Conservation (phyloP, 1,140 invertebrate genomes). For the Scylla paramamosain region DNA sequence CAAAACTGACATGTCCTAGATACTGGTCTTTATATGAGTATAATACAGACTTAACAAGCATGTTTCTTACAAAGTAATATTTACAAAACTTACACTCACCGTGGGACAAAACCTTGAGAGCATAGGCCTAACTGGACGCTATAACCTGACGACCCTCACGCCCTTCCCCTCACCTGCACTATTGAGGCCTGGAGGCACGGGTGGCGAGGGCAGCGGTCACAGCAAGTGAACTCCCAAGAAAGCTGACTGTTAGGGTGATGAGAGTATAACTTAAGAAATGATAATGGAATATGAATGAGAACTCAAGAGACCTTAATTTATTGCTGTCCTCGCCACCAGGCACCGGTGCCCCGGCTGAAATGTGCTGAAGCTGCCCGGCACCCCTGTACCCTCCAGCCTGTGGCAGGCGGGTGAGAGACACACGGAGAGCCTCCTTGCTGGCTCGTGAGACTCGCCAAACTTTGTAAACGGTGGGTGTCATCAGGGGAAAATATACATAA, state of each 20-base stretch:
- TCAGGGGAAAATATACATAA: conserved; percentile 36
- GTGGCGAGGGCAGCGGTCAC: not conserved
- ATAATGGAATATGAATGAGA: not conserved
- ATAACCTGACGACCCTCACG: conserved; percentile 69
- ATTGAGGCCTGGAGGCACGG: not conserved
- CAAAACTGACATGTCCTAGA: conserved; percentile 64
- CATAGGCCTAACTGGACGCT: conserved; percentile 74
- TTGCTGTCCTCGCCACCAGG: not conserved
- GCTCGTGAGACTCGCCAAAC: conserved; percentile 74
- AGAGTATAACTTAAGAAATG: not conserved
- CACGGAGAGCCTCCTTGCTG: conserved; percentile 56
- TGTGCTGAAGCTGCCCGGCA: not conserved
- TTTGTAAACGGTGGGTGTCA: conserved; percentile 63
- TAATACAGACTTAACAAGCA: conserved; percentile 76
- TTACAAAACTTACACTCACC: conserved; percentile 74
- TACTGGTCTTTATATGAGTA: conserved; percentile 75
- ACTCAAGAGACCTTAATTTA: not conserved
- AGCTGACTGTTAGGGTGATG: not conserved
- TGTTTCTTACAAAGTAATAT: conserved; percentile 76
- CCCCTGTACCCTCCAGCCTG: not conserved
- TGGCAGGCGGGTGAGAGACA: conserved; percentile 54
- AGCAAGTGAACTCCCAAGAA: not conserved
- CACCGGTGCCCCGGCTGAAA: not conserved
- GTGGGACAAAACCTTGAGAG: conserved; percentile 73
- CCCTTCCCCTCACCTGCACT: conserved; percentile 25